A percentile compares a stretch with the other conserved stretches of the same genome.
phyloP scores from a whole-genome alignment of 2,797 vertebrate species.

The Hippoglossus hippoglossus region DNA sequence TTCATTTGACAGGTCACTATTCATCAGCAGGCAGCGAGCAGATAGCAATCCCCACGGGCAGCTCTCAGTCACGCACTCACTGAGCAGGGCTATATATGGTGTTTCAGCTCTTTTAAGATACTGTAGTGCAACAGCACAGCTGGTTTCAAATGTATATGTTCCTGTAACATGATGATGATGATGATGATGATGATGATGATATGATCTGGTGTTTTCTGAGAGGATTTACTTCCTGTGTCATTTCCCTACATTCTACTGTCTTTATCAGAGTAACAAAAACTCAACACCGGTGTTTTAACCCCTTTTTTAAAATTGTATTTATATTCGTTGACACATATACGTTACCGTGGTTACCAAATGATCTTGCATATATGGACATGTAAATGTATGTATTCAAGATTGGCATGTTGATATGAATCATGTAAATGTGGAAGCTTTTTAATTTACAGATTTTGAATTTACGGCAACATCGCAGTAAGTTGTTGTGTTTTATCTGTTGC shows the following conservation, averaged over 20 bases:
- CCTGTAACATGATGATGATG: neutral
- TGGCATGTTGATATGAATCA: neutral
- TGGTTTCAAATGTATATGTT: neutral
- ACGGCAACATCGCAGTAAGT: no score
- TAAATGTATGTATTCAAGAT: neutral
- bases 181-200: no score
- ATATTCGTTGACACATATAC: no score
- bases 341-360: neutral
- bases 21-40: neutral
- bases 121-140: neutral
- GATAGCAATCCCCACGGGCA: neutral
- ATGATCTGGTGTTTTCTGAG: no score
- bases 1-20: constrained; percentile 11
- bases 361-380: neutral
- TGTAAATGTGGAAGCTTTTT: neutral
- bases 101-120: neutral
- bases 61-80: neutral
- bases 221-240: neutral
- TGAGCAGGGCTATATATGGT: neutral
- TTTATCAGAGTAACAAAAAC: no score
- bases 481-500: no score
- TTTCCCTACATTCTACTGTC: no score
- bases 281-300: no score
- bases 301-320: no score
- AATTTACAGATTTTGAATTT: no score